phyloP scores from a whole-genome alignment of 2,797 vertebrate species.

The Chaetodon trifasciatus region DNA sequence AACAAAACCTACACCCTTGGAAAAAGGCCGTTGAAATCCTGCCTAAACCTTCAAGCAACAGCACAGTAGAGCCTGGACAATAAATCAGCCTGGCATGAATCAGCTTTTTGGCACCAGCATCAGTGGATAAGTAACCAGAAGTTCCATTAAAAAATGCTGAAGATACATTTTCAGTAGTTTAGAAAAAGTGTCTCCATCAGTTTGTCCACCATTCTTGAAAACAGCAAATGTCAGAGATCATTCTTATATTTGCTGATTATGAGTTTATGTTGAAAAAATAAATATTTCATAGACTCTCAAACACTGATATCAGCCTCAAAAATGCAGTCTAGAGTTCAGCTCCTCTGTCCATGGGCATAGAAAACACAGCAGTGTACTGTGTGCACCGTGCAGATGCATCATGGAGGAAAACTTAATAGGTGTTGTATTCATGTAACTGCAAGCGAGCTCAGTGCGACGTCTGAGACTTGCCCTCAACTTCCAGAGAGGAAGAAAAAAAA shows the following conservation, averaged over 20 bases:
- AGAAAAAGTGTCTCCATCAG: background rate
- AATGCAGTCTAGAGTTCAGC: background rate
- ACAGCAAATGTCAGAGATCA: background rate
- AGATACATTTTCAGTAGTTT: background rate
- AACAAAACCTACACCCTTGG: background rate
- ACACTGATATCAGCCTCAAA: background rate
- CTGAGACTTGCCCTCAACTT: background rate
- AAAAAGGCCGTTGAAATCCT: background rate
- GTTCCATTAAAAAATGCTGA: background rate
- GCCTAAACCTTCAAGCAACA: background rate
- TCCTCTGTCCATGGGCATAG: background rate
- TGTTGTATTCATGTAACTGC: constrained; percentile 17
- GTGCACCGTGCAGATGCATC: background rate
- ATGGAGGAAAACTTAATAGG: background rate
- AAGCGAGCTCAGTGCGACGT: background rate
- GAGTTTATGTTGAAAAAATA: background rate
- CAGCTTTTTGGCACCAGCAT: background rate
- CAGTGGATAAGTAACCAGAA: background rate
- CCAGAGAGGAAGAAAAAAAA: background rate
- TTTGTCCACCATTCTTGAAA: background rate
- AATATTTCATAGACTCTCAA: background rate
- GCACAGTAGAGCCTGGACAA: background rate
- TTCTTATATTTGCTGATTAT: background rate
- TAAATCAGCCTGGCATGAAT: background rate
- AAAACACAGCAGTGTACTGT: background rate